phyloP scores from a whole-genome alignment of 2,888 invertebrate genomes.

The Brachynemurus nebulosus region DNA sequence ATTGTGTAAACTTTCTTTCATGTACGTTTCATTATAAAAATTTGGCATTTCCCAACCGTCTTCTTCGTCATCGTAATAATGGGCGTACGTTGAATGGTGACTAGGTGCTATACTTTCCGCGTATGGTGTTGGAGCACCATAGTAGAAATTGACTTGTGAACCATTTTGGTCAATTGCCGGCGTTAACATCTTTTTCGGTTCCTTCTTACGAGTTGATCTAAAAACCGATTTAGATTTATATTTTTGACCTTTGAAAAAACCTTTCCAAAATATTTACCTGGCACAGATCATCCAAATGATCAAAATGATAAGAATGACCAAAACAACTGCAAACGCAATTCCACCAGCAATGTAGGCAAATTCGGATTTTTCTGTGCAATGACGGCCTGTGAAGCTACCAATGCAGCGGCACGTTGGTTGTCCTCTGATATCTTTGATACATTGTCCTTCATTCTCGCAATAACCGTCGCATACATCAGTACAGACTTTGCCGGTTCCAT shows the following conservation, averaged over 20 bases:
- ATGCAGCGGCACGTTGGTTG: conserved; percentile 80
- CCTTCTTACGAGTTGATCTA: conserved; percentile 73
- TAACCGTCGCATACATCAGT: conserved; percentile 69
- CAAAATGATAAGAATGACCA: conserved; percentile 81
- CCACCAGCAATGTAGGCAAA: conserved; percentile 92
- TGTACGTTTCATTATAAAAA: conserved; percentile 91
- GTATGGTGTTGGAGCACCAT: conserved; percentile 87
- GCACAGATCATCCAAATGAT: conserved; percentile 97
- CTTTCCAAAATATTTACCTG: conserved; percentile 35
- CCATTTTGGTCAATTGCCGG: conserved; percentile 85
- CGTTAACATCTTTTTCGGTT: conserved; percentile 81
- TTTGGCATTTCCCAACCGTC: conserved; percentile 98
- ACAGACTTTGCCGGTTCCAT: conserved; percentile 73
- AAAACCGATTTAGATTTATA: conserved; percentile 8
- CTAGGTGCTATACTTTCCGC: conserved; percentile 92
- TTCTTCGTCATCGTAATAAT: conserved; percentile 91
- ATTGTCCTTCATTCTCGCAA: conserved; percentile 83
- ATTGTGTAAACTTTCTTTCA: conserved; percentile 86
- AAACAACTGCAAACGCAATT: conserved; percentile 85
- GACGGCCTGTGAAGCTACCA: conserved; percentile 82
- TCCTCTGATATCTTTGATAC: conserved; percentile 69
- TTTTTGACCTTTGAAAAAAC: neutral
- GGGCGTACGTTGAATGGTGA: conserved; percentile 89
- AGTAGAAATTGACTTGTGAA: conserved; percentile 91
- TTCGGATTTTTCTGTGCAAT: conserved; percentile 83